Conservation (phyloP, 2,113 vertebrate genomes). For the Gopherus flavomarginatus region DNA sequence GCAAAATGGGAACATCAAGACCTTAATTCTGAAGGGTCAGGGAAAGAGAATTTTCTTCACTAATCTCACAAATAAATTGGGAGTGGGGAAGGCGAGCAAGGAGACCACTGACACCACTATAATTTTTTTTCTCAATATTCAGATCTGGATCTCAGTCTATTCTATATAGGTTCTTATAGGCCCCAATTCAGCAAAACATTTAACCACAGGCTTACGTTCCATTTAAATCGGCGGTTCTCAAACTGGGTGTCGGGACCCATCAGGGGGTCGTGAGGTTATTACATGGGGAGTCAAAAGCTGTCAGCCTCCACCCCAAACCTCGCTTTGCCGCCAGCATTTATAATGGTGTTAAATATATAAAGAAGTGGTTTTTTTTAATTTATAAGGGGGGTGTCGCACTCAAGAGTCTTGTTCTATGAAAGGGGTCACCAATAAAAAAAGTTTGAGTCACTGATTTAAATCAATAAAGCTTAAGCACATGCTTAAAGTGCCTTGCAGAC, state of each 20-base stretch:
- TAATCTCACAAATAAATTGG: neutral
- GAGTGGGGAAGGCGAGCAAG: rapidly evolving
- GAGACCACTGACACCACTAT: neutral
- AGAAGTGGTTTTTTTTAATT: no score
- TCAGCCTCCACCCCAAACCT: no score
- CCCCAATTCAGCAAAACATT: neutral
- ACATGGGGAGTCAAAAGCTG: no score
- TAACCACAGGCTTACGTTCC: neutral
- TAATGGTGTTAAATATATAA: no score
- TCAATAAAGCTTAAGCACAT: neutral
- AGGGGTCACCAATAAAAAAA: no score
- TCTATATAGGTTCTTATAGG: neutral
- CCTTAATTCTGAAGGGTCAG: neutral
- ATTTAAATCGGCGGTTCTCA: neutral
- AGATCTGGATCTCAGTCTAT: neutral
- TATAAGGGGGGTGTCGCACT: no score
- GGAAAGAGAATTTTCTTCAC: neutral
- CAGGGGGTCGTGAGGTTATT: no score
- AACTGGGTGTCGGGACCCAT: no score
- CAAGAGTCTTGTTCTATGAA: no score
- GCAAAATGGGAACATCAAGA: neutral
- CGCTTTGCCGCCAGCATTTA: no score
- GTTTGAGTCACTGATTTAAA: neutral
- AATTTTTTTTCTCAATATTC: neutral
- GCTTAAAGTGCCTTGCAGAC: neutral